Percentiles rank a stretch among this genome's conserved stretches.
Evolutionary conservation across 2,797 vertebrate genomes (phyloP).

Genomic region (Pagetopsis macropterus): DNA sequence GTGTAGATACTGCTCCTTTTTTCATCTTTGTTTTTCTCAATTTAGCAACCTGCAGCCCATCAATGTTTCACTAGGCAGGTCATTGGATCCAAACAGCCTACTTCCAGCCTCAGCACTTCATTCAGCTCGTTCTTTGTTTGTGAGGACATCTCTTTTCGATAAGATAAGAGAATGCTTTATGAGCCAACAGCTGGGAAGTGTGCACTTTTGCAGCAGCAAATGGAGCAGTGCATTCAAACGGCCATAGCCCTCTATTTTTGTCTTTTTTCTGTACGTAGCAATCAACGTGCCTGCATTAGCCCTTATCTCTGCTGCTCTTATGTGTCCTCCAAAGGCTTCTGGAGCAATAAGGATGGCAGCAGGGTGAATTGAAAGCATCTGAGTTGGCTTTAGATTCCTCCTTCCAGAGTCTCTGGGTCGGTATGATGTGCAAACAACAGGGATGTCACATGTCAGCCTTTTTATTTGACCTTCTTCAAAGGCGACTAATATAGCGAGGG

Average conservation of each 20-base stretch:
- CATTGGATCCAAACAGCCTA: constrained; percentile 50
- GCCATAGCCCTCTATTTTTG: neutral
- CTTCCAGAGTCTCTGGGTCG: constrained; percentile 49
- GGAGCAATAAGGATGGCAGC: constrained; percentile 54
- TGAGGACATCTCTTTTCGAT: neutral
- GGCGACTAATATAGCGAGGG: constrained; percentile 65
- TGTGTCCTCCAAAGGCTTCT: constrained; percentile 42
- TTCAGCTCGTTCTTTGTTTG: constrained; percentile 4
- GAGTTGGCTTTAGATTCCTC: constrained; percentile 65
- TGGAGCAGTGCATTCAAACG: constrained; percentile 2
- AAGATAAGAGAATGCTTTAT: too few relatives aligned
- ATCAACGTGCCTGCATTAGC: constrained; percentile 20
- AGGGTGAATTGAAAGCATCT: constrained; percentile 73
- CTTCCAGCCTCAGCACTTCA: constrained; percentile 33
- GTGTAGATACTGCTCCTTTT: constrained; percentile 29
- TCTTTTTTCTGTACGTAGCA: neutral
- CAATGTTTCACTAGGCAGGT: constrained; percentile 61
- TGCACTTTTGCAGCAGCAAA: too few relatives aligned
- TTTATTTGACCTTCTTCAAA: constrained; percentile 82
- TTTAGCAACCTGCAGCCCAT: constrained; percentile 57
- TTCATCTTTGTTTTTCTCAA: constrained; percentile 38
- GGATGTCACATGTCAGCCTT: constrained; percentile 74
- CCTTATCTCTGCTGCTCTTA: constrained; percentile 24
- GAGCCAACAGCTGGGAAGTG: too few relatives aligned
- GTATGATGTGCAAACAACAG: constrained; percentile 65